Conservation (phyloP, 2,113 vertebrate species). For the Pseudopipra pipra region DNA sequence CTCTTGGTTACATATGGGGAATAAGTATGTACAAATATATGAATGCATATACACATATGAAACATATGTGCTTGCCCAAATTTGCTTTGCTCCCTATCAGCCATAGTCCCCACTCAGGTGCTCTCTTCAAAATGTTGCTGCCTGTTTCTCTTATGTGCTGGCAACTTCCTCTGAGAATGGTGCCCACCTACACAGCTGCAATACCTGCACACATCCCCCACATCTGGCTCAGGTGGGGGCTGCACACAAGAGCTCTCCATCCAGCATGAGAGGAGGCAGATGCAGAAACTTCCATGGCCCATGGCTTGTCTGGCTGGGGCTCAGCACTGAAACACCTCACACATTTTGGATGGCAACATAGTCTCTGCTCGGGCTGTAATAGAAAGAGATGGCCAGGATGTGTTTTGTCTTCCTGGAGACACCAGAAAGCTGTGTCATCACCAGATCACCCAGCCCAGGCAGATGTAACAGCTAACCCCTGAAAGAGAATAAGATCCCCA, state of each 20-base stretch:
- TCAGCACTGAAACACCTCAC: background rate
- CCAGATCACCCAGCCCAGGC: background rate
- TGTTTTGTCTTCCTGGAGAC: background rate
- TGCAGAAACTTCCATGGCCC: background rate
- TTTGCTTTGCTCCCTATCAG: background rate
- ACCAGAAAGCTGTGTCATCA: background rate
- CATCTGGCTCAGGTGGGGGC: rapidly evolving
- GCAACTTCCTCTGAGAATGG: background rate
- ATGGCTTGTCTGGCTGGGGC: background rate
- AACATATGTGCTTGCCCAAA: background rate
- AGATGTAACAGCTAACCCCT: background rate
- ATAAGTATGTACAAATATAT: background rate
- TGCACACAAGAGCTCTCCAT: background rate
- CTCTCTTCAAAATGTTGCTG: background rate
- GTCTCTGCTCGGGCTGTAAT: background rate
- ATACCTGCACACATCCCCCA: background rate
- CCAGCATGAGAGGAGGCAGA: background rate
- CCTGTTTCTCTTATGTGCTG: background rate
- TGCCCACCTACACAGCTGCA: background rate
- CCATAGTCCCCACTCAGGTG: background rate
- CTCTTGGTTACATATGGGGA: background rate
- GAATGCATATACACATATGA: background rate
- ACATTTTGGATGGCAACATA: background rate
- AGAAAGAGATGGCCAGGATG: background rate
- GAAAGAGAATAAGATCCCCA: background rate